Base-by-base conservation (phyloP, 2,888 invertebrate genomes). In the Ptychoptera albimana region DNA sequence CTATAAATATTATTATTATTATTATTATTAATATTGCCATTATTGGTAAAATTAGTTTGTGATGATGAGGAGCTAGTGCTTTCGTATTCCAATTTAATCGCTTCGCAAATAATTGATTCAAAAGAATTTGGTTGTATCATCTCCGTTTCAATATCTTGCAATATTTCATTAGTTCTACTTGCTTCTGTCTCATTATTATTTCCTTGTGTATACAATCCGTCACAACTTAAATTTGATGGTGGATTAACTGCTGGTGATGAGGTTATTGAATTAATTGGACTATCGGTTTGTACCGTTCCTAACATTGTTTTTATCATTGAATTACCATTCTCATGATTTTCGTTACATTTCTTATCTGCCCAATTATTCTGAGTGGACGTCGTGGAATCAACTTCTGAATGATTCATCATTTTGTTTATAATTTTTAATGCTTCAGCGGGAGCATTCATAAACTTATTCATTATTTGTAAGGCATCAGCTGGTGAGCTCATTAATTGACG, bases 71-170 rank as follows among this genome's bases (percentile, higher is more conserved):
- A 73, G 0, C 75, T 72, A 56, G 78, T 80, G 0, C 81, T 75
- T 54, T 83, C 83, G 59, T 81, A 88, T 63, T 89, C 88, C 47
- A 88, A 66, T 54, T 84, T 84, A 50, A 88, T 87, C 8, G 88
- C 88, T 55, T 87, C 84, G 48, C 82, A 84, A 34, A 88, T 64
- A 54, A 88, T 85, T 0, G 85, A 82, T 58, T 87, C 86, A 60
- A 88, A 83, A 5, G 82, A 82, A 60, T 79, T 79, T 0, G 74
- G 75, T 53, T 75, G 74, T 37, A 68, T 66, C 11, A 69, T 66
- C 60, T 74, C 72, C 13, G 48, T 45, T 15, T 54, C 69, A 32
- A 50, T 43, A 40, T 49, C 49, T 37, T 50, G 45, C 11, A 50
- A 38, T 23, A 50, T 14, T 10, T 37, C 37, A 37, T 37, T 37